A percentile compares a stretch with the other conserved stretches of the same genome.
phyloP scores from a whole-genome alignment of 23 tunicate genomes.

The Oikopleura dioica region DNA sequence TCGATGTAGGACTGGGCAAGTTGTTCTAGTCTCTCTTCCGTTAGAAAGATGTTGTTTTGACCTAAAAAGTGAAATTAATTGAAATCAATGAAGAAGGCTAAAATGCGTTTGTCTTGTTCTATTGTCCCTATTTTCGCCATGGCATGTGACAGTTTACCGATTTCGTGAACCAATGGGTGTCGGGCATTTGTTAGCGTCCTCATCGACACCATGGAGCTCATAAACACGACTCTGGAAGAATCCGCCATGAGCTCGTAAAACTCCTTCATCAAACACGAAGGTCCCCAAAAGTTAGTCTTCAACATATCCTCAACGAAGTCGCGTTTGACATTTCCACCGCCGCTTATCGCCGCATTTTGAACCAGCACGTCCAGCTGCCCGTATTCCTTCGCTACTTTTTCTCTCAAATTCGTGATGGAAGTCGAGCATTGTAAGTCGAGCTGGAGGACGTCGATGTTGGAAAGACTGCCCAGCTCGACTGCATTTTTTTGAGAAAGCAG shows the following conservation, averaged over 20 bases:
- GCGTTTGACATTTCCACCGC: not conserved
- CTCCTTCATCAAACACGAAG: not conserved
- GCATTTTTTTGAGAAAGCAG: no score
- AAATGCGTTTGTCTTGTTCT: no score
- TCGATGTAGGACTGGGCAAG: not conserved
- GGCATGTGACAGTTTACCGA: no score
- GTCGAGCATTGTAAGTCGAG: not conserved
- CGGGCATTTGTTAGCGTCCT: not conserved
- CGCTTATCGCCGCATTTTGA: not conserved
- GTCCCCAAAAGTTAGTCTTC: not conserved
- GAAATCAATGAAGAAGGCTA: no score
- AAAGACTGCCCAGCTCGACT: no score
- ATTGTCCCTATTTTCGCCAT: no score
- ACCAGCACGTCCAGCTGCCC: not conserved
- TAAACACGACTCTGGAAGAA: not conserved
- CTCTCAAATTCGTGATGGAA: not conserved
- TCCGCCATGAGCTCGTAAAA: not conserved
- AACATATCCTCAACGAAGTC: not conserved
- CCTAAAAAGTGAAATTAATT: no score
- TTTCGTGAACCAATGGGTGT: not conserved
- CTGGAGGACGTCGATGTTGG: not conserved
- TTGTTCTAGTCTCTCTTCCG: not conserved
- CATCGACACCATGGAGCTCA: not conserved
- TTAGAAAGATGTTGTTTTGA: no score
- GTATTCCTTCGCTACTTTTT: not conserved